Evolutionary conservation across 2,888 invertebrate species (phyloP), one percentile per base, ranked within the genome.

Genomic region (Hyles lineata): DNA sequence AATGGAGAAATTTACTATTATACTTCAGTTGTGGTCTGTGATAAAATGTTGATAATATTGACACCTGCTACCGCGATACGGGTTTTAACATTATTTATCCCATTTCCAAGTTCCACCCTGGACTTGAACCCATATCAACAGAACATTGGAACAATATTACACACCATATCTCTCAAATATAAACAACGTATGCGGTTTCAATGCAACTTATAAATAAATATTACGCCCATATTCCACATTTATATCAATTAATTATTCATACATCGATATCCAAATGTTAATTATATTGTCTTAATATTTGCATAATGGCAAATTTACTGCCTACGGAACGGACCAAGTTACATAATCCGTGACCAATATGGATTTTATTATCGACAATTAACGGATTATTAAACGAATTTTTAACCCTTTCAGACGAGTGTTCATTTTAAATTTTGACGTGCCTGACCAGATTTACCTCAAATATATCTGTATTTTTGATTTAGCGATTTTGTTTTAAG

Each of bases 221-320:
- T 50, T 50, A 50, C 23, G 17, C 50, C 32, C 32, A 25, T 63
- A 63, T 43, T 43, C 50, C 11, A 67, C 43, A 67, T 67, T 50
- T 2, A 55, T 55, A 70, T 58, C 19, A 70, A 70, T 70, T 70
- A 52, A 21, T 32, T 55, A 70, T 70, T 58, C 29, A 70, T 70
- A 23, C 70, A 29, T 25, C 25, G 61, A 25, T 25, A 61, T 55
- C 25, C 32, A 70, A 58, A 70, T 70, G 52, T 70, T 70, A 70
- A 70, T 70, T 70, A 70, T 58, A 70, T 58, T 70, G 70, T 35
- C 23, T 70, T 29, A 50, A n/a, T 62, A 76, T 77, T 76, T 73
- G 55, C 75, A 75, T 77, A 75, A 75, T 74, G 63, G 61, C 55
- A 72, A 72, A 15, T 75, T 74, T 74, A 76, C 76, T 73, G 72